Conservation (phyloP, 2,113 vertebrate genomes). For the Candoia aspera region DNA sequence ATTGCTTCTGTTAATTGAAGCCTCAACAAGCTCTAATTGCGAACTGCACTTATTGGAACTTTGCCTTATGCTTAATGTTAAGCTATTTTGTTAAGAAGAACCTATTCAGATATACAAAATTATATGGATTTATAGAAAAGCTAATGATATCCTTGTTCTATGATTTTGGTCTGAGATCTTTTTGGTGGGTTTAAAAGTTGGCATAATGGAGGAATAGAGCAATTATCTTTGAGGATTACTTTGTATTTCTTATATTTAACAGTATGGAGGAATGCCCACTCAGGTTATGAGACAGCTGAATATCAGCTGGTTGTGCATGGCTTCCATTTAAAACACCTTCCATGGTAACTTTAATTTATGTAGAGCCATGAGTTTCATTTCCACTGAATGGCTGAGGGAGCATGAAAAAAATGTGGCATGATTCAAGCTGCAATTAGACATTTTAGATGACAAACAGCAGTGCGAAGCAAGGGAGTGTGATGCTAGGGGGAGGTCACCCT, state of each 20-base stretch:
- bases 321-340: neutral
- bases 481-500: neutral
- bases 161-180: neutral
- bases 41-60: conserved; percentile 11
- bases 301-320: neutral
- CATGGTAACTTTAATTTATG: neutral
- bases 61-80: conserved; percentile 23
- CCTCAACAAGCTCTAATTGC: conserved; percentile 39
- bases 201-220: neutral
- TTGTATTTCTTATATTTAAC: neutral
- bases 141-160: neutral
- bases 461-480: neutral
- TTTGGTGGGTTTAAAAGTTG: neutral
- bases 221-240: neutral
- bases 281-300: neutral
- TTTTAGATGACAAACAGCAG: neutral
- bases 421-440: neutral
- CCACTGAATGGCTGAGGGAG: neutral
- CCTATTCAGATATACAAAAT: neutral
- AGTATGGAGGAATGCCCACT: neutral
- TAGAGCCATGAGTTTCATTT: neutral
- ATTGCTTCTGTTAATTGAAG: conserved; percentile 52
- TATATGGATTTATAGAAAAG: neutral
- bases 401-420: neutral
- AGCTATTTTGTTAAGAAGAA: conserved; percentile 6